Conservation (phyloP, 30 jellyfish, hydroid and myxozoan genomes). For the Hydractinia echinata region DNA sequence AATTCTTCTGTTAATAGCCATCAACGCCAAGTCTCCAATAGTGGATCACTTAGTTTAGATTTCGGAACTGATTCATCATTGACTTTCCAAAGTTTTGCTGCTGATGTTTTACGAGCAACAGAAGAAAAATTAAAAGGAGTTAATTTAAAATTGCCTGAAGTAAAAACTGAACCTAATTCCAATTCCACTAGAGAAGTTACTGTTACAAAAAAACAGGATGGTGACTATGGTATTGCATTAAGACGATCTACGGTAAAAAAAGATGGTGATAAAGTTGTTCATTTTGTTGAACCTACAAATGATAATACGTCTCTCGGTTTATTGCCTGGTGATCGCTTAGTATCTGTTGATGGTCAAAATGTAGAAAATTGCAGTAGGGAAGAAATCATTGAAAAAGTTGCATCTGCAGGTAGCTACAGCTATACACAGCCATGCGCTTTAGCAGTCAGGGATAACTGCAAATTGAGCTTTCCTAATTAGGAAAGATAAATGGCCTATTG, state of each 20-base stretch:
- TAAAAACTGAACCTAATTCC: conserved; percentile 20
- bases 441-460: too few relatives aligned
- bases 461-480: too few relatives aligned
- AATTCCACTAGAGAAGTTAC: conserved; percentile 51
- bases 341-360: conserved; percentile 77
- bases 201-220: conserved; percentile 52
- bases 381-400: conserved; percentile 62
- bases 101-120: conserved; percentile 26
- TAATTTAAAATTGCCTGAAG: conserved; percentile 61
- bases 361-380: conserved; percentile 63
- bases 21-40: not conserved
- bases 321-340: conserved; percentile 86
- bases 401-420: conserved; percentile 49
- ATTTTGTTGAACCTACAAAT: conserved; percentile 70
- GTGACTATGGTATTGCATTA: conserved; percentile 86
- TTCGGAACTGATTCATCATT: conserved; percentile 20
- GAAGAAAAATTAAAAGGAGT: conserved; percentile 46
- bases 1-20: not conserved
- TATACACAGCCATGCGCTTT: too few relatives aligned
- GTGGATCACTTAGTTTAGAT: conserved; percentile 17
- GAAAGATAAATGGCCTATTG: too few relatives aligned
- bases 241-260: conserved; percentile 52
- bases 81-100: conserved; percentile 13
- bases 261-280: conserved; percentile 41
- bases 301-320: conserved; percentile 55